Evolutionary conservation across 2,113 vertebrate species (phyloP).

Genomic region (Datnioides undecimradiatus): DNA sequence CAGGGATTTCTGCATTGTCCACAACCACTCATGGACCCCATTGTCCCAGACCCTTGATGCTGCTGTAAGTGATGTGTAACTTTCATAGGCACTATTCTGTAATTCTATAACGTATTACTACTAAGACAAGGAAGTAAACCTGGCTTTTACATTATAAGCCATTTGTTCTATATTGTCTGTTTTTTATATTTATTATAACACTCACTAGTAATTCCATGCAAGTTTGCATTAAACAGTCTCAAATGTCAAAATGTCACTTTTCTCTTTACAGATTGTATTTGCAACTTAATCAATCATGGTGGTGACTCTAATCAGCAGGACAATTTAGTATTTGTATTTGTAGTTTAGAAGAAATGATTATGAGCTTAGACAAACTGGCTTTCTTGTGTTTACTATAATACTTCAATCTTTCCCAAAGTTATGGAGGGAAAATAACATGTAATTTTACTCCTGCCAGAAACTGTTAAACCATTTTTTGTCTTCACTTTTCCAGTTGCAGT

Average conservation of each 20-base stretch:
- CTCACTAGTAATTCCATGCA: no score
- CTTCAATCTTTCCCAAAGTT: neutral
- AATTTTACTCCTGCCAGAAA: neutral
- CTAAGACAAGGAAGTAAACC: neutral
- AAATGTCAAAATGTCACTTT: neutral
- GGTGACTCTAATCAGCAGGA: neutral
- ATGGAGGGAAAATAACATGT: neutral
- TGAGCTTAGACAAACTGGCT: neutral
- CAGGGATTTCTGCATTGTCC: slow-evolving; percentile 89
- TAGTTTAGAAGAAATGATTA: neutral
- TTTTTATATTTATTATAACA: neutral
- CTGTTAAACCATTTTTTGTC: neutral
- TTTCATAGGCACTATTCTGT: neutral
- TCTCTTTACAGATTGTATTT: neutral
- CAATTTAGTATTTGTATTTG: no score
- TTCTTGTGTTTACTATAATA: neutral
- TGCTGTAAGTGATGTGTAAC: slow-evolving; percentile 86
- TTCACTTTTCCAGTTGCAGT: slow-evolving; percentile 77
- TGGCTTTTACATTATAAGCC: neutral
- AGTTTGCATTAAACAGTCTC: neutral
- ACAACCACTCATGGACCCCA: slow-evolving; percentile 87
- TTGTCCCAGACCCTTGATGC: slow-evolving; percentile 83
- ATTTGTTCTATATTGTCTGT: neutral
- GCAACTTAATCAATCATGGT: neutral
- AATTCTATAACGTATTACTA: neutral